These are phyloP conservation scores for Myocastor coypus DNA, from an alignment of 2,113 vertebrate species.

Conservation along the genomic window DNA sequence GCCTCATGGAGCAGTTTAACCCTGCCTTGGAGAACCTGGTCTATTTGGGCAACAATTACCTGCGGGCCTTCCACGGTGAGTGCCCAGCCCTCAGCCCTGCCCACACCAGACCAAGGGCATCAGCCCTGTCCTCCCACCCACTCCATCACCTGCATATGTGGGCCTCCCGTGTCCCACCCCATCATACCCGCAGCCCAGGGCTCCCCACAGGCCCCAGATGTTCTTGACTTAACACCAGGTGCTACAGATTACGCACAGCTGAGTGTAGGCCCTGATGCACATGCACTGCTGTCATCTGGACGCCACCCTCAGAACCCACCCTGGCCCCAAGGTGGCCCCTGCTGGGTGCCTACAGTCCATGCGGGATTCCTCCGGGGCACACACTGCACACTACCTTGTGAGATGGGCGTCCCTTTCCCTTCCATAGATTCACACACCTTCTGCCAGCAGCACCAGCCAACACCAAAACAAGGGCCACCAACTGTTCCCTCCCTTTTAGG, in stretches of 20 bases:
- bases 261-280: accelerated
- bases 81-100: background rate
- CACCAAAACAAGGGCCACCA: background rate
- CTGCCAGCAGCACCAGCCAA: background rate
- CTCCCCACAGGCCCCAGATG: background rate
- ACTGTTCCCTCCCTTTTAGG: background rate
- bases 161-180: background rate
- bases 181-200: background rate
- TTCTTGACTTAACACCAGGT: accelerated
- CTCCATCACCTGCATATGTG: background rate
- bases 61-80: slow-evolving; percentile 94
- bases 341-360: background rate
- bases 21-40: slow-evolving; percentile 94
- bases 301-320: background rate
- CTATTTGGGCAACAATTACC: slow-evolving; percentile 94
- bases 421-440: background rate
- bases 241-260: too few relatives aligned
- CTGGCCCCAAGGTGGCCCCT: background rate
- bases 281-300: background rate
- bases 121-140: background rate
- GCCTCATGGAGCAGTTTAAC: slow-evolving; percentile 95
- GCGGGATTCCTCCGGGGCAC: background rate
- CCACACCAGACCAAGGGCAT: background rate
- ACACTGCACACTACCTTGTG: background rate
- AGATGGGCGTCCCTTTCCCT: background rate